Percentiles rank a stretch among this genome's conserved stretches.
Conservation (phyloP, 2,888 invertebrate species). For the Coelopa pilipes region DNA sequence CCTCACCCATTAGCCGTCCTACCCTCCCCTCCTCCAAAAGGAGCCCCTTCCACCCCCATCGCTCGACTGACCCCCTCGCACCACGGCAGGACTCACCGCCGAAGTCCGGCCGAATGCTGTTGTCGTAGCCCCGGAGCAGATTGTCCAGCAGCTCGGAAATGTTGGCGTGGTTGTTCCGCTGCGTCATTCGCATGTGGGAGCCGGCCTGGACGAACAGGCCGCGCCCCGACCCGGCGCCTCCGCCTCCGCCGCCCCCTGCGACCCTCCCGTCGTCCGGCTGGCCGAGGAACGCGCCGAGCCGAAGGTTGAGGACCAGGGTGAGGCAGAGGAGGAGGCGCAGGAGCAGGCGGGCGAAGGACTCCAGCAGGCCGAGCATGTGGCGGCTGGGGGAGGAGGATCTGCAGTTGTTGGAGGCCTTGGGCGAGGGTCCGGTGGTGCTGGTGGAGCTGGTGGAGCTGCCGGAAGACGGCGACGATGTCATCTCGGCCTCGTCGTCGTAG, state of each 20-base stretch:
- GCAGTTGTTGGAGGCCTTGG: neutral
- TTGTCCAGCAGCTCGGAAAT: conserved; percentile 80
- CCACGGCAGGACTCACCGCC: conserved; percentile 71
- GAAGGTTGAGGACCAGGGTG: conserved; percentile 46
- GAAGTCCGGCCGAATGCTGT: conserved; percentile 82
- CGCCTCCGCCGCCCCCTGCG: neutral
- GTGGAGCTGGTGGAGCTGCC: neutral
- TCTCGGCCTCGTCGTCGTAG: no score
- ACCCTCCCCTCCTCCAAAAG: no score
- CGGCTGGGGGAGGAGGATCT: neutral
- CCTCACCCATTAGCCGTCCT: no score
- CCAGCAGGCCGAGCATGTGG: conserved; percentile 33
- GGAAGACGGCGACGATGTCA: no score
- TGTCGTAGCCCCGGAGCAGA: conserved; percentile 81
- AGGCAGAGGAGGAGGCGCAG: conserved; percentile 49
- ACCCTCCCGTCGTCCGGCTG: conserved; percentile 42
- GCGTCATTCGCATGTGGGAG: conserved; percentile 64
- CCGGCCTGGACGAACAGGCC: conserved; percentile 37
- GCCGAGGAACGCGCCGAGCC: conserved; percentile 18
- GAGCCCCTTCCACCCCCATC: no score
- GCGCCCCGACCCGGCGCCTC: neutral
- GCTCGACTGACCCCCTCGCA: neutral
- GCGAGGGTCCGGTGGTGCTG: neutral
- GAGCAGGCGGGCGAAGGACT: conserved; percentile 45
- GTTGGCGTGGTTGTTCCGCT: conserved; percentile 78